A percentile compares a stretch with the other conserved stretches of the same genome.
phyloP scores from a whole-genome alignment of 1,140 invertebrate genomes.

The Drosophila kanapiae region DNA sequence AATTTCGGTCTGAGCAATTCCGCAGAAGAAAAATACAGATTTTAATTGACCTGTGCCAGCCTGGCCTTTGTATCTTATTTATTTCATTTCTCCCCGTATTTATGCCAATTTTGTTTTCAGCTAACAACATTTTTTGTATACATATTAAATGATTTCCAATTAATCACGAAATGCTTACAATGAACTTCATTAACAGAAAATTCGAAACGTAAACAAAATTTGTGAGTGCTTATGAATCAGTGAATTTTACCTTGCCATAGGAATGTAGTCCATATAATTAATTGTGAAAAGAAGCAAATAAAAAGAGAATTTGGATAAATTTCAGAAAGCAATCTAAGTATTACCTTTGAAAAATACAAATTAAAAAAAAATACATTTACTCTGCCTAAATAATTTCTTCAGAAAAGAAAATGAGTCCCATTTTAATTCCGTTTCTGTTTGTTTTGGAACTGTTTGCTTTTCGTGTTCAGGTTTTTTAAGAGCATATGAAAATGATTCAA shows the following conservation, averaged over 20 bases:
- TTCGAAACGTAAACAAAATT: slow-evolving; percentile 9
- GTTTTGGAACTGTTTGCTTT: background rate
- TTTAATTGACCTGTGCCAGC: slow-evolving; percentile 6
- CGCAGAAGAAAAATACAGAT: background rate
- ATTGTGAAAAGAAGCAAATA: background rate
- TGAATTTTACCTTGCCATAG: background rate
- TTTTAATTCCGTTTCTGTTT: slow-evolving; percentile 11
- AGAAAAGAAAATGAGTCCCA: background rate
- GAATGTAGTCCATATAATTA: background rate
- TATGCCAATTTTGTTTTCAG: slow-evolving; percentile 1
- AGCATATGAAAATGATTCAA: no score
- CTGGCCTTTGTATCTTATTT: background rate
- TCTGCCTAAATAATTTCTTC: no score
- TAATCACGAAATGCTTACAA: slow-evolving; percentile 19
- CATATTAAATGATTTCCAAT: slow-evolving; percentile 21
- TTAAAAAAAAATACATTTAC: background rate
- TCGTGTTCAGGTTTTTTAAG: background rate
- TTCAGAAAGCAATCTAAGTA: background rate
- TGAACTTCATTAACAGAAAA: slow-evolving; percentile 8
- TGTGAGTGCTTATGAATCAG: background rate
- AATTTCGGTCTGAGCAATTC: background rate
- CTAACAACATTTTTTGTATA: slow-evolving; percentile 27
- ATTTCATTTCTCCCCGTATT: background rate
- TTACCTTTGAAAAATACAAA: background rate
- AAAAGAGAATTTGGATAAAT: background rate